These are phyloP conservation scores for Ptychochromis oligacanthus DNA, from an alignment of 2,113 vertebrate species.

Conservation along the genomic window DNA sequence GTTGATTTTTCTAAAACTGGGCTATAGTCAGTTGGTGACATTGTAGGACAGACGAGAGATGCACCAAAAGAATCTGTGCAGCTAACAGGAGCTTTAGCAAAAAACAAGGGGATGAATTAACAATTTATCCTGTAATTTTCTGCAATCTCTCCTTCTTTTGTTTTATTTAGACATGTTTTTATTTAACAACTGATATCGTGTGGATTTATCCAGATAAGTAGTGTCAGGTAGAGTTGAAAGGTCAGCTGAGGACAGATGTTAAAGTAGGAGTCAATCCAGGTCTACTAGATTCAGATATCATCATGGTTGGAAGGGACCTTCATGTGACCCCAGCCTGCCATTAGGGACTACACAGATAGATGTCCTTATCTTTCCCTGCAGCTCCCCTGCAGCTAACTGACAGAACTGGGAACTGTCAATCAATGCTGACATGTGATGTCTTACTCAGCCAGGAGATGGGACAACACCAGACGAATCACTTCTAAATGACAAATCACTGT, in stretches of 20 bases:
- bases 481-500: slow-evolving; percentile 72
- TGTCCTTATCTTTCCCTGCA: slow-evolving; percentile 79
- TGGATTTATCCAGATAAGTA: neutral
- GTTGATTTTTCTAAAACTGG: neutral
- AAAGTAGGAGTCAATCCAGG: slow-evolving; percentile 66
- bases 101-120: no score
- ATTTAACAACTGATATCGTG: neutral
- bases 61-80: neutral
- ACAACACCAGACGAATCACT: slow-evolving; percentile 71
- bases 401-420: slow-evolving; percentile 77
- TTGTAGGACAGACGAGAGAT: neutral
- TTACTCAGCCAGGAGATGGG: slow-evolving; percentile 70
- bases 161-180: neutral
- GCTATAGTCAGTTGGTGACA: no score
- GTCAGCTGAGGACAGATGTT: slow-evolving; percentile 67
- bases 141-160: neutral
- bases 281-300: slow-evolving; percentile 65
- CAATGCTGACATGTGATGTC: slow-evolving; percentile 69
- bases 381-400: slow-evolving; percentile 73
- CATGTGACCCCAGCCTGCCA: slow-evolving; percentile 69
- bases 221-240: slow-evolving; percentile 65
- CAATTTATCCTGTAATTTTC: neutral
- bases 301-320: slow-evolving; percentile 64
- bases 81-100: neutral
- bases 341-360: slow-evolving; percentile 73